Conservation (phyloP, 2,797 vertebrate genomes). For the Eospalax fontanierii region DNA sequence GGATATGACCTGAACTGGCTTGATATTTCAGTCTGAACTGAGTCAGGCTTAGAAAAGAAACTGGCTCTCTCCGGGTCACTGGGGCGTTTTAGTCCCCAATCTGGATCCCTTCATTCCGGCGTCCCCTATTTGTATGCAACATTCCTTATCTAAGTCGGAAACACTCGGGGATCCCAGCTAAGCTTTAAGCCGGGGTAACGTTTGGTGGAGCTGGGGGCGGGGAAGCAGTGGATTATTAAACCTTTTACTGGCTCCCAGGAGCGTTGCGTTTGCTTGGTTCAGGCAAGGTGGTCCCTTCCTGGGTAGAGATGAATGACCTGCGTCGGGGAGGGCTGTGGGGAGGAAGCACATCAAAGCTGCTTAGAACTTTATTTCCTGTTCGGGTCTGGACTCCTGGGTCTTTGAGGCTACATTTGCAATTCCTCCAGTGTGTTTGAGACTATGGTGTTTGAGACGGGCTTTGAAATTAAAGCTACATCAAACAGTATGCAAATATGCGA, state of each 20-base stretch:
- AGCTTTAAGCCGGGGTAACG: constrained; percentile 74
- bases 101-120: constrained; percentile 55
- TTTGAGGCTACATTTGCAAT: constrained; percentile 74
- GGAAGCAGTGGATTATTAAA: constrained; percentile 44
- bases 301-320: constrained; percentile 70
- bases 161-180: constrained; percentile 54
- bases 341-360: constrained; percentile 74
- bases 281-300: constrained; percentile 69
- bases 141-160: constrained; percentile 79
- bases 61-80: constrained; percentile 55
- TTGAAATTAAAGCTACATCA: constrained; percentile 78
- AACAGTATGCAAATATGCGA: constrained; percentile 66
- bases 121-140: constrained; percentile 62
- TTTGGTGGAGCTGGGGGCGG: constrained; percentile 58
- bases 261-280: constrained; percentile 73
- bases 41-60: constrained; percentile 80
- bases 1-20: constrained; percentile 87
- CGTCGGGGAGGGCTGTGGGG: constrained; percentile 74
- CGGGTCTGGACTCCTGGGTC: constrained; percentile 38
- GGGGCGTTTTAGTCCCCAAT: constrained; percentile 65
- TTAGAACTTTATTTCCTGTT: constrained; percentile 83
- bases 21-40: constrained; percentile 75
- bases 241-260: constrained; percentile 67
- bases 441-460: constrained; percentile 37
- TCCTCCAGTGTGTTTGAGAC: constrained; percentile 34